Percentiles rank a stretch among this genome's conserved stretches.
These are phyloP conservation scores for Neodiprion fabricii DNA, from an alignment of 1,140 invertebrate species.

Conservation along the genomic window DNA sequence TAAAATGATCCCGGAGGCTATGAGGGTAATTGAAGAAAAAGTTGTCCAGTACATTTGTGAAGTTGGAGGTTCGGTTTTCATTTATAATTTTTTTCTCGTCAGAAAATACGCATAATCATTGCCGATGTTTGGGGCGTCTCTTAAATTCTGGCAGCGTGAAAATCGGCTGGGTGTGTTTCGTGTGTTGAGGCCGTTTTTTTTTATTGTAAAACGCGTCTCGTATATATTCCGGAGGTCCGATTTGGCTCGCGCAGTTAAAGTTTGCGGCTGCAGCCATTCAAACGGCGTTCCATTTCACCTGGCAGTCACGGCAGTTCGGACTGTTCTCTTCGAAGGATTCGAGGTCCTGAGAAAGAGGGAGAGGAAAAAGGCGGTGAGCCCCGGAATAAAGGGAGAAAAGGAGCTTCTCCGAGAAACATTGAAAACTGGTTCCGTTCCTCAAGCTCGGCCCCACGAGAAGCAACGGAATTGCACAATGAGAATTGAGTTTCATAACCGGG, in stretches of 20 bases:
- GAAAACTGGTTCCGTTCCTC: slow-evolving; percentile 47
- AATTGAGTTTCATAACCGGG: slow-evolving; percentile 56
- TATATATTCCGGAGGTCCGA: not conserved
- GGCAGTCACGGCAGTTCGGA: slow-evolving; percentile 12
- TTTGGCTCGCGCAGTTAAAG: not conserved
- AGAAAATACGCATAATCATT: not conserved
- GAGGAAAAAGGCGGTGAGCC: slow-evolving; percentile 5
- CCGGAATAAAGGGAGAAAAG: slow-evolving; percentile 18
- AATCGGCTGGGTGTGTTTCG: slow-evolving; percentile 6
- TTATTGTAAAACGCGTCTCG: not conserved
- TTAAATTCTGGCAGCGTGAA: not conserved
- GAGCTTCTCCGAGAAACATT: slow-evolving; percentile 32
- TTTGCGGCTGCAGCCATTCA: not conserved
- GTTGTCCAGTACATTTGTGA: not conserved
- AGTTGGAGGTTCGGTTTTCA: not conserved
- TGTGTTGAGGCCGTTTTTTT: not conserved
- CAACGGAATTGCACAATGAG: slow-evolving; percentile 48
- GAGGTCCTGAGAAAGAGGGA: slow-evolving; percentile 36
- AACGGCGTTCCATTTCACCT: not conserved
- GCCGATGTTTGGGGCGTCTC: not conserved
- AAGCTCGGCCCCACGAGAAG: slow-evolving; percentile 22
- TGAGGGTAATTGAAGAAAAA: not conserved
- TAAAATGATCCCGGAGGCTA: slow-evolving; percentile 16
- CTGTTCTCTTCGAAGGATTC: slow-evolving; percentile 26
- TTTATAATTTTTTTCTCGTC: not conserved